These are phyloP conservation scores for Brachypodius melanocephalos DNA, from an alignment of 2,113 vertebrate genomes.

Conservation along the genomic window DNA sequence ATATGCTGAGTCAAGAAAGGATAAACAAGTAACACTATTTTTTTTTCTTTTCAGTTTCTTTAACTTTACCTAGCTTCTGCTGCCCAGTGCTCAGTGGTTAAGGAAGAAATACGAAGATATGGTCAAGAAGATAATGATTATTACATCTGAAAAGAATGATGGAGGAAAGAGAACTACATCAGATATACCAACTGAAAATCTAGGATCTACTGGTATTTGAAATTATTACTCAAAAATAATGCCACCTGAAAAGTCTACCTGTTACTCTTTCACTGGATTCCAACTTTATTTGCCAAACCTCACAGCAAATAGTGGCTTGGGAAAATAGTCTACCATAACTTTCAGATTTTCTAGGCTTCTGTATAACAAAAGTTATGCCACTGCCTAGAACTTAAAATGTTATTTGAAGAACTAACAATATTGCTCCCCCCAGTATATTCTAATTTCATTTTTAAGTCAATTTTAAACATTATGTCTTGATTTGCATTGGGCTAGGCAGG, in stretches of 20 bases:
- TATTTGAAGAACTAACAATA: neutral
- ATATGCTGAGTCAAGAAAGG: neutral
- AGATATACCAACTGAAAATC: neutral
- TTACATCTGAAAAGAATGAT: neutral
- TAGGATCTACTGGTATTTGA: neutral
- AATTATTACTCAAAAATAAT: neutral
- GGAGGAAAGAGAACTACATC: neutral
- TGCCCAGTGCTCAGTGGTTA: neutral
- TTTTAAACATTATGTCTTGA: neutral
- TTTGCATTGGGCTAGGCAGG: neutral
- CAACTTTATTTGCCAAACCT: neutral
- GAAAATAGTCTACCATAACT: neutral
- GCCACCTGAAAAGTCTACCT: neutral
- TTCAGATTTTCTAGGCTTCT: neutral
- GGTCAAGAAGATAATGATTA: neutral
- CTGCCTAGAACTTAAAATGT: neutral
- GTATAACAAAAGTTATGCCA: neutral
- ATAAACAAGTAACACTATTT: neutral
- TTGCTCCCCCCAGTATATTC: neutral
- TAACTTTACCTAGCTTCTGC: neutral
- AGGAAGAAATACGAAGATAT: neutral
- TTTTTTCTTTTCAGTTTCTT: neutral
- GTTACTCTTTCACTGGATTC: neutral
- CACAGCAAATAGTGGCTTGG: neutral
- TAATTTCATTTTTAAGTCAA: neutral